These are phyloP conservation scores for Aphaenogaster floridana DNA, from an alignment of 1,140 invertebrate genomes.

Conservation along the genomic window DNA sequence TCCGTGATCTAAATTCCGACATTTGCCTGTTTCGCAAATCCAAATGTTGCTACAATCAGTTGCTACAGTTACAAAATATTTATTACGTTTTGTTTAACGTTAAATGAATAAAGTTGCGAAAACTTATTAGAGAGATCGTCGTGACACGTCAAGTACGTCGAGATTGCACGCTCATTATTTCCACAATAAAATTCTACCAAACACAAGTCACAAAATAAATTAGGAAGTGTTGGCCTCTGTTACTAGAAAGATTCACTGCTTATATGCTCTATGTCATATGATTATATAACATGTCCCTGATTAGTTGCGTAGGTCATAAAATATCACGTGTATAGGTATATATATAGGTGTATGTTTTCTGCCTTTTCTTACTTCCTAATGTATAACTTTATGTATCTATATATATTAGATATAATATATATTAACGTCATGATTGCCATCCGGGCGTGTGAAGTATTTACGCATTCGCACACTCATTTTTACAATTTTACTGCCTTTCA, in stretches of 20 bases:
- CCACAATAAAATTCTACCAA: constrained; percentile 58
- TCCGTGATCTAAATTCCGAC: not conserved
- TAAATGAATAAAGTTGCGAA: not conserved
- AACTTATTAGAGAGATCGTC: constrained; percentile 10
- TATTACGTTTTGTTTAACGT: constrained; percentile 1
- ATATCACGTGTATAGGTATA: constrained; percentile 81
- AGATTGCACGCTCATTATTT: constrained; percentile 71
- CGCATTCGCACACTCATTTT: constrained; percentile 57
- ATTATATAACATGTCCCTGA: constrained; percentile 79
- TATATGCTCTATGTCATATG: constrained; percentile 68
- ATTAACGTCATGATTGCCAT: constrained; percentile 25
- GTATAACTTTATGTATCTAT: constrained; percentile 58
- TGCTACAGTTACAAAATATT: constrained; percentile 8
- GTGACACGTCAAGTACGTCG: constrained; percentile 64
- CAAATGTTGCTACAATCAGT: not conserved
- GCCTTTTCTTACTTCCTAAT: constrained; percentile 69
- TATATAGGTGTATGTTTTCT: constrained; percentile 73
- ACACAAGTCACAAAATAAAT: constrained; percentile 71
- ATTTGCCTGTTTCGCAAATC: not conserved
- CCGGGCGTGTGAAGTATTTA: constrained; percentile 41
- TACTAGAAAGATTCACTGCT: constrained; percentile 72
- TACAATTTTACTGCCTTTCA: constrained; percentile 34
- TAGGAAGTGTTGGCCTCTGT: constrained; percentile 63
- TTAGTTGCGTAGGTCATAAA: constrained; percentile 83
- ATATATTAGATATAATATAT: constrained; percentile 64